Evolutionary conservation across 2,797 vertebrate genomes (phyloP), one percentile per base, ranked within the genome.

Genomic region (Mus minutoides): DNA sequence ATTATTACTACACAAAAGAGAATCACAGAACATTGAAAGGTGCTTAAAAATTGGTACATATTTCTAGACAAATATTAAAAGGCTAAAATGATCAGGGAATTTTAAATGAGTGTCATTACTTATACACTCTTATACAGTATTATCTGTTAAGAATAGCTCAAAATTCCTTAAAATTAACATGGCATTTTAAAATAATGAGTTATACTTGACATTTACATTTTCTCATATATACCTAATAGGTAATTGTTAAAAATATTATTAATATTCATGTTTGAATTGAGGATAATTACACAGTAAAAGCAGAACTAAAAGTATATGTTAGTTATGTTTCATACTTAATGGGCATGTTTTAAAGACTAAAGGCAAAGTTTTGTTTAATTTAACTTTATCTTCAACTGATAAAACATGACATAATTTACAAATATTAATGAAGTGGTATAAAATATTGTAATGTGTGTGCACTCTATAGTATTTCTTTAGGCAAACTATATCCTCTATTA

Each of bases 81-180:
- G 6, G 4, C 29, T 92, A 82, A 91, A 54, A 60, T 9, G 12
- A 52, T 21, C 16, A 71, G 88, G 16, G 0, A 26, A 64, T 85
- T 85, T 46, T 17, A 34, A 96, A 86, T 82, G 46, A 86, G 8
- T 79, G 77, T 69, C 34, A 40, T 40, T 69, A 46, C 16, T 60
- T 62, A 60, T 29, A 91, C 71, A 88, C 1, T 56, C 8, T 64
- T 83, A 71, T 3, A 88, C 31, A 82, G 7, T 78, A 22, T 76
- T 93, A 86, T 71, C 2, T 2, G 56, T 60, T 60, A 92, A 58
- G n/a, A 10, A 89, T 8, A 12, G 82, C 9, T 40, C 8, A 92
- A 94, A 80, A 82, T 67, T 82, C 62, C 24, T 90, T n/a, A 94
- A 93, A 88, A 89, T 58, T 92, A 14, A 10, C 31, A 49, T 10